A percentile compares a stretch with the other conserved stretches of the same genome.
Evolutionary conservation across 1,140 invertebrate genomes (phyloP).

Genomic region (Lordiphosa clarofinis): DNA sequence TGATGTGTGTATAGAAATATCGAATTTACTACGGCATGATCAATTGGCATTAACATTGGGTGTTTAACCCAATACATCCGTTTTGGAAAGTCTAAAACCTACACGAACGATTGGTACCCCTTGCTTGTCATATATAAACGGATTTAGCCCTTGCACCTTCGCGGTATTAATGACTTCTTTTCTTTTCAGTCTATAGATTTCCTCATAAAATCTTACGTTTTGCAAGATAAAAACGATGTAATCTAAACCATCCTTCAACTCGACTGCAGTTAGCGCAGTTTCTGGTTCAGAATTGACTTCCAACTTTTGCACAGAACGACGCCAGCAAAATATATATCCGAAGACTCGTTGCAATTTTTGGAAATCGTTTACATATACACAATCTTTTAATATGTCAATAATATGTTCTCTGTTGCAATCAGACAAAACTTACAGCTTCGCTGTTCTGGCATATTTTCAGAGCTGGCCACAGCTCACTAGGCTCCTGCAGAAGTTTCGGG

Average conservation of each 20-base stretch:
- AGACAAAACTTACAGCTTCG: slow-evolving; percentile 8
- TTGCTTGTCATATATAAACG: slow-evolving; percentile 5
- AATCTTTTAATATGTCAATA: neutral
- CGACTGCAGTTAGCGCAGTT: neutral
- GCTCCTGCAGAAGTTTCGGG: slow-evolving; percentile 5
- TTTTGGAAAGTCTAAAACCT: slow-evolving; percentile 4
- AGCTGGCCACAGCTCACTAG: slow-evolving; percentile 1
- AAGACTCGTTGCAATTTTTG: slow-evolving; percentile 7
- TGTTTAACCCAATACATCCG: slow-evolving; percentile 1
- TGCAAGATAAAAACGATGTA: too few species aligned
- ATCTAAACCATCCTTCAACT: slow-evolving; percentile 7
- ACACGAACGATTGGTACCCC: slow-evolving; percentile 12
- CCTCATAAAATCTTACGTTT: too few species aligned
- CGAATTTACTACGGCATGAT: slow-evolving; percentile 7
- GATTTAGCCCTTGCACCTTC: slow-evolving; percentile 8
- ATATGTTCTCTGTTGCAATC: neutral
- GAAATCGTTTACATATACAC: slow-evolving; percentile 9
- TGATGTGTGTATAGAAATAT: slow-evolving; percentile 2
- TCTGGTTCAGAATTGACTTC: neutral
- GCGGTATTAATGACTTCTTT: slow-evolving; percentile 3
- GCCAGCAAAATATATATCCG: slow-evolving; percentile 6
- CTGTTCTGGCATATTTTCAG: slow-evolving; percentile 1
- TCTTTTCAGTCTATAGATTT: slow-evolving; percentile 1
- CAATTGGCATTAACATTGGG: slow-evolving; percentile 1
- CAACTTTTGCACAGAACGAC: slow-evolving; percentile 1